Percentiles rank a stretch among this genome's conserved stretches.
Conservation (phyloP, 2,888 invertebrate species). For the Trachelus stipa region DNA sequence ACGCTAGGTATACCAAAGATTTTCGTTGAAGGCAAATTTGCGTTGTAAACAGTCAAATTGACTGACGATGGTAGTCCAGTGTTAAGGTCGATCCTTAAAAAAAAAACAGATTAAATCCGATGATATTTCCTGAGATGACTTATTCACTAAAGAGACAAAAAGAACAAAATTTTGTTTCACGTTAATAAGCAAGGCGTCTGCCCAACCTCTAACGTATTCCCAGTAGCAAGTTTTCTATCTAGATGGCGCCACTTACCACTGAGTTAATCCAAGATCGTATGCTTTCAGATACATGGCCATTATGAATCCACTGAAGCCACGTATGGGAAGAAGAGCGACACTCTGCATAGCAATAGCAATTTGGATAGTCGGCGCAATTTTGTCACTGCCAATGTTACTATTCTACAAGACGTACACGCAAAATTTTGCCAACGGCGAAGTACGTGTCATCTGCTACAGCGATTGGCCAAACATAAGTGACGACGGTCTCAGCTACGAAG, state of each 20-base stretch:
- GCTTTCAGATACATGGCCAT: conserved; percentile 90
- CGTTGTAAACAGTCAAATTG: too few relatives aligned
- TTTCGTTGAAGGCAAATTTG: too few relatives aligned
- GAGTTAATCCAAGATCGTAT: conserved; percentile 26
- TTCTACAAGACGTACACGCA: conserved; percentile 82
- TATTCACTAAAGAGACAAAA: too few relatives aligned
- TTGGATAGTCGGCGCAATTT: conserved; percentile 83
- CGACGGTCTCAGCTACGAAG: conserved; percentile 79
- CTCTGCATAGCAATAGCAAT: conserved; percentile 85
- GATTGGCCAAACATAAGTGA: conserved; percentile 77
- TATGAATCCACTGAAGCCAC: conserved; percentile 90
- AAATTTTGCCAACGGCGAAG: conserved; percentile 69
- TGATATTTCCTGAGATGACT: too few relatives aligned
- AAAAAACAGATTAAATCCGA: too few relatives aligned
- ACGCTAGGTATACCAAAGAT: too few relatives aligned
- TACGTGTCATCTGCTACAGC: conserved; percentile 82
- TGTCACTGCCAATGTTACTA: conserved; percentile 87
- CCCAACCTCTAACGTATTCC: not conserved
- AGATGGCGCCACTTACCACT: not conserved
- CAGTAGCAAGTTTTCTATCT: not conserved
- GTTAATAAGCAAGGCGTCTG: not conserved
- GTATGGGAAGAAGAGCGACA: conserved; percentile 87
- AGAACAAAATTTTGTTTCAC: not conserved
- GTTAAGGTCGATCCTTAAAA: too few relatives aligned
- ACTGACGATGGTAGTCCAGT: too few relatives aligned